A percentile compares a stretch with the other conserved stretches of the same genome.
Conservation (phyloP, 2,797 vertebrate species). For the Danio kyathit region DNA sequence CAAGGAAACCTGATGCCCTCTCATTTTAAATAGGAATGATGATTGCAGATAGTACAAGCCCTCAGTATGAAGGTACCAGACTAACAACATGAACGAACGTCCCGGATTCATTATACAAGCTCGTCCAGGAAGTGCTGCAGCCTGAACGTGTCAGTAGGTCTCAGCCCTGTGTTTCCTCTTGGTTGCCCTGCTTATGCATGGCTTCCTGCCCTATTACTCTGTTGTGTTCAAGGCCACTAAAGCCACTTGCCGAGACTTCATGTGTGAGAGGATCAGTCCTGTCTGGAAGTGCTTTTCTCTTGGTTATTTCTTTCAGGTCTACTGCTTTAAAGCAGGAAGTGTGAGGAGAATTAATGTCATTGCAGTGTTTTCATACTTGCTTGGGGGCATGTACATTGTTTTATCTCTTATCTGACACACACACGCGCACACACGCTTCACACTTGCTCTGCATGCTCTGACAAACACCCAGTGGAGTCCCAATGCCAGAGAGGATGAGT, state of each 20-base stretch:
- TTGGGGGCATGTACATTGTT: neutral
- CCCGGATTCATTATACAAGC: neutral
- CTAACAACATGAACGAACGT: neutral
- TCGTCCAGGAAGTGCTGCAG: slow-evolving; percentile 7
- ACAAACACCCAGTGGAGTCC: neutral
- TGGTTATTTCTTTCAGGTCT: slow-evolving; percentile 32
- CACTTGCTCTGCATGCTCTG: neutral
- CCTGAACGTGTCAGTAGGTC: slow-evolving; percentile 12
- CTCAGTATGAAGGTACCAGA: neutral
- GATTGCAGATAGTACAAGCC: neutral
- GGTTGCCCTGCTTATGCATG: slow-evolving; percentile 37
- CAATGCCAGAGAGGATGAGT: neutral
- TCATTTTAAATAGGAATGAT: neutral
- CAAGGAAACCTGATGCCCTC: neutral
- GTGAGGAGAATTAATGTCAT: slow-evolving; percentile 24
- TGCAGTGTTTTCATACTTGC: slow-evolving; percentile 28
- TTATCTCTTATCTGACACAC: slow-evolving; percentile 4
- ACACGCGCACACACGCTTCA: neutral
- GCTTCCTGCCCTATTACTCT: slow-evolving; percentile 46
- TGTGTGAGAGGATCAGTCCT: slow-evolving; percentile 36
- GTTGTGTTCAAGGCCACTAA: slow-evolving; percentile 32
- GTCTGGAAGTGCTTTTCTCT: slow-evolving; percentile 25
- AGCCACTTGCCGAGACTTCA: slow-evolving; percentile 38
- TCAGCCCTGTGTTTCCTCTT: slow-evolving; percentile 13
- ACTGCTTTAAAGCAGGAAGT: slow-evolving; percentile 32